These are phyloP conservation scores for Nomada fabriciana DNA, from an alignment of 2,888 invertebrate species.

Conservation along the genomic window DNA sequence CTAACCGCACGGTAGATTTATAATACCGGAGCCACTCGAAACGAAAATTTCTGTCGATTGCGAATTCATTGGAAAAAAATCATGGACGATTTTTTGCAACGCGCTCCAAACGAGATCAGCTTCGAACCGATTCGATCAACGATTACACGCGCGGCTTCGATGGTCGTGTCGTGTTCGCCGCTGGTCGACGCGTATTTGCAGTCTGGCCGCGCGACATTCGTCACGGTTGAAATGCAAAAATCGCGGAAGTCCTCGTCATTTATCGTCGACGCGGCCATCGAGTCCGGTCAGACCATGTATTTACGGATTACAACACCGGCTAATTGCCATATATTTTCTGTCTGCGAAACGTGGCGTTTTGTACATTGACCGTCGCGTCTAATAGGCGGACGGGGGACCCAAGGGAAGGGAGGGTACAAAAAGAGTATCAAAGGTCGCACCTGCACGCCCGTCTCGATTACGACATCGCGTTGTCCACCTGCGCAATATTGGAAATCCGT, in stretches of 20 bases:
- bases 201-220: constrained; percentile 41
- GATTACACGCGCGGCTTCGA: constrained; percentile 4
- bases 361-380: constrained; percentile 6
- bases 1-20: too few relatives aligned
- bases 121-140: background rate
- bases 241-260: constrained; percentile 42
- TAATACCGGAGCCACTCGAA: too few relatives aligned
- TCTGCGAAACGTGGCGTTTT: constrained; percentile 35
- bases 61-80: background rate
- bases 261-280: constrained; percentile 28
- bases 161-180: constrained; percentile 1
- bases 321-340: constrained; percentile 59
- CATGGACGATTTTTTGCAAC: background rate
- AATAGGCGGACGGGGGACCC: background rate
- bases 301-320: constrained; percentile 52
- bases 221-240: constrained; percentile 48
- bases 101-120: background rate
- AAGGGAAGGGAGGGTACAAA: background rate
- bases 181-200: constrained; percentile 29
- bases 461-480: constrained; percentile 47
- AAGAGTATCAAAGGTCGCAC: constrained; percentile 56
- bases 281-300: constrained; percentile 26
- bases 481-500: constrained; percentile 47
- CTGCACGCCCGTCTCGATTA: constrained; percentile 54
- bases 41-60: too few relatives aligned